Evolutionary conservation across 2,888 invertebrate species (phyloP).

Genomic region (Tachina grossa): DNA sequence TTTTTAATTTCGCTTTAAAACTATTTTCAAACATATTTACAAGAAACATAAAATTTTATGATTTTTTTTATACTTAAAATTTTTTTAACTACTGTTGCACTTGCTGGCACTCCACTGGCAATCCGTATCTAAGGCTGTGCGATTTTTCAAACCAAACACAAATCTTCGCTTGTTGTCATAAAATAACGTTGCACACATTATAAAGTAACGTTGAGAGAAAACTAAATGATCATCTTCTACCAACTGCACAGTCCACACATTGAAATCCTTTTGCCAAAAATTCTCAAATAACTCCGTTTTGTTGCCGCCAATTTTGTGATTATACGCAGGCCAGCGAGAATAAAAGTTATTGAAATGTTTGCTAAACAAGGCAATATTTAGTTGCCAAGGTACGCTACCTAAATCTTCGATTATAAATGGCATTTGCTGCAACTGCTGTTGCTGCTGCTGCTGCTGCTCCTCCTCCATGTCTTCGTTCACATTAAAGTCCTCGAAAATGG

Average conservation of each 20-base stretch:
- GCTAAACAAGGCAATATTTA: constrained; percentile 41
- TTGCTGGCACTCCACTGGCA: constrained; percentile 62
- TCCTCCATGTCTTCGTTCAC: background rate
- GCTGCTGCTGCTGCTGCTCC: background rate
- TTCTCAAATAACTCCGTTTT: constrained; percentile 23
- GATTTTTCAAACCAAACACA: constrained; percentile 52
- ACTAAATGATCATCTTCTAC: constrained; percentile 60
- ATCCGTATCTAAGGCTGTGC: constrained; percentile 29
- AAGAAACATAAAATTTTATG: background rate
- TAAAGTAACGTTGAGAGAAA: constrained; percentile 42
- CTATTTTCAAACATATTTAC: background rate
- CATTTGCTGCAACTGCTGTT: background rate
- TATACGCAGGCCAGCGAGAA: constrained; percentile 42
- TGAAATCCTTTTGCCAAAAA: constrained; percentile 40
- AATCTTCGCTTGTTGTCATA: constrained; percentile 60
- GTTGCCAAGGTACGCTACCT: background rate
- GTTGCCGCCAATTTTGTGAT: constrained; percentile 62
- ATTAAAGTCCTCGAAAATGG: constrained; percentile 42
- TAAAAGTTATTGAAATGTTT: constrained; percentile 58
- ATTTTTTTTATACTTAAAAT: no score
- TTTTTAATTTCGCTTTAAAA: background rate
- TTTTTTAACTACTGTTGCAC: constrained; percentile 57
- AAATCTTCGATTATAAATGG: background rate
- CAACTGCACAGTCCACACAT: constrained; percentile 52
- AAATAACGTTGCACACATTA: constrained; percentile 58